Evolutionary conservation across 2,797 vertebrate species (phyloP).

Genomic region (Pitangus sulphuratus): DNA sequence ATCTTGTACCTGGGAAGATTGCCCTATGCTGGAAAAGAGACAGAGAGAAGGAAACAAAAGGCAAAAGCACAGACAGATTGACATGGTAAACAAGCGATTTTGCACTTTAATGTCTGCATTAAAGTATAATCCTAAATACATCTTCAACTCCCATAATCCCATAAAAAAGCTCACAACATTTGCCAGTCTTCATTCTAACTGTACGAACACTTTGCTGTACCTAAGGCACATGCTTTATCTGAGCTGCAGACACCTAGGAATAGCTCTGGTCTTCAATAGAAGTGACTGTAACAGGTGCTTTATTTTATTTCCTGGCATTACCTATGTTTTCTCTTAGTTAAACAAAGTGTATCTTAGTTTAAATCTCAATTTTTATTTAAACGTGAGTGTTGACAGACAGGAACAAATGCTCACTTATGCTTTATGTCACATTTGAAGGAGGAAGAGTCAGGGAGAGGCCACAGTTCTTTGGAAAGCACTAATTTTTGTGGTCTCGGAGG

Average conservation of each 20-base stretch:
- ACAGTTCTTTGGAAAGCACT: background rate
- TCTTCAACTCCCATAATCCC: background rate
- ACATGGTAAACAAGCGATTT: background rate
- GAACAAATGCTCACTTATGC: background rate
- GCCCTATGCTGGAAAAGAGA: background rate
- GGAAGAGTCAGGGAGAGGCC: background rate
- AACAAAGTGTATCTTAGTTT: background rate
- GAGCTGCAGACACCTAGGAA: background rate
- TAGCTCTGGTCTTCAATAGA: background rate
- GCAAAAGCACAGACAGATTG: background rate
- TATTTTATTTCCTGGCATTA: background rate
- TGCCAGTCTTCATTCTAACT: background rate
- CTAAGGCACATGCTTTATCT: background rate
- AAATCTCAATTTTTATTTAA: background rate
- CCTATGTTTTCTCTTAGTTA: background rate
- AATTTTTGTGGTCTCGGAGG: background rate
- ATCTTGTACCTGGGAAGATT: background rate
- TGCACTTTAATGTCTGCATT: background rate
- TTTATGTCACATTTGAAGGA: background rate
- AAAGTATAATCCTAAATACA: background rate
- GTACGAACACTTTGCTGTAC: rapidly evolving
- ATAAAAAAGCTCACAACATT: background rate
- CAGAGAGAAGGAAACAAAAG: background rate
- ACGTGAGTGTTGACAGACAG: background rate
- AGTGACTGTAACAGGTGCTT: background rate